Conservation (phyloP, 2,797 vertebrate species). For the Siniperca undulata region DNA sequence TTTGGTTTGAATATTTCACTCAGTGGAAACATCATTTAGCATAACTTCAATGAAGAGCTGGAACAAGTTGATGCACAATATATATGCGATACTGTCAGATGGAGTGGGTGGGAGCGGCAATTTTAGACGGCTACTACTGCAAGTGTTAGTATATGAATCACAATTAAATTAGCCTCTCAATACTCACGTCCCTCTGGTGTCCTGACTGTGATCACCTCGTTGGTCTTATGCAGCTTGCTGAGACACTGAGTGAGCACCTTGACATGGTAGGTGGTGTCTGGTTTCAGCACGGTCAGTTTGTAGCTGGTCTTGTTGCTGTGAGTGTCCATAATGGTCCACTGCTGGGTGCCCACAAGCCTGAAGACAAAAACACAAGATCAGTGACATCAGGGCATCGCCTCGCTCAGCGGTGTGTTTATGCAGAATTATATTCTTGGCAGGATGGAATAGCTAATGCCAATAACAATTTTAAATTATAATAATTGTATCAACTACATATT, state of each 20-base stretch:
- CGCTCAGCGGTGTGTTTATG: background rate
- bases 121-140: too few species aligned
- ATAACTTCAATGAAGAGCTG: too few species aligned
- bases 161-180: background rate
- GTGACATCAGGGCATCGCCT: background rate
- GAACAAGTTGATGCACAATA: too few species aligned
- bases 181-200: slow-evolving; percentile 95
- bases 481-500: background rate
- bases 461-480: background rate
- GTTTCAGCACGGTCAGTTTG: slow-evolving; percentile 91
- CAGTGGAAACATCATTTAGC: too few species aligned
- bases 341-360: slow-evolving; percentile 90
- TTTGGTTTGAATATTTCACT: too few species aligned
- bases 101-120: too few species aligned
- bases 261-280: slow-evolving; percentile 94
- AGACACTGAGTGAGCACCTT: slow-evolving; percentile 97
- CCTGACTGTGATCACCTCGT: slow-evolving; percentile 91
- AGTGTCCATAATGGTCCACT: slow-evolving; percentile 93
- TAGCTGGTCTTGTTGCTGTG: slow-evolving; percentile 95
- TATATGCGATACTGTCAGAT: too few species aligned
- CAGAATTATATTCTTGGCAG: too few species aligned
- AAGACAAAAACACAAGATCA: background rate
- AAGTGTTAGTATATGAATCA: too few species aligned
- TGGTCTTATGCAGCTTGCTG: slow-evolving; percentile 91
- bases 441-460: background rate